phyloP scores from a whole-genome alignment of 1,140 invertebrate species.

The Eufriesea mexicana region DNA sequence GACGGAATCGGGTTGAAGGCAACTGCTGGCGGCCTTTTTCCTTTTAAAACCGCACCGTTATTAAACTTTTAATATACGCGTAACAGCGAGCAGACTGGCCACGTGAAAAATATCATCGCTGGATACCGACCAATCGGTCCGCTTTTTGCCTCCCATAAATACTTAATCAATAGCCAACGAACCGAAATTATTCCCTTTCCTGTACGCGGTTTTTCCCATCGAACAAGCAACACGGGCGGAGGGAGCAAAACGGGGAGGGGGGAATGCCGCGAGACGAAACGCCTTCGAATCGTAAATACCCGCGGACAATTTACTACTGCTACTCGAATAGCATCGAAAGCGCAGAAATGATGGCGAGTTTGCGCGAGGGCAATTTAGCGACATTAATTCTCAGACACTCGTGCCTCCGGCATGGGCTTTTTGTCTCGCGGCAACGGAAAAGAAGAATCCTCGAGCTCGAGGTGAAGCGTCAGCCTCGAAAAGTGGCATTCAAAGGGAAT shows the following conservation, averaged over 20 bases:
- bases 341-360: not conserved
- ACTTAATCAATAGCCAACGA: not conserved
- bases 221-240: not conserved
- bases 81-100: slow-evolving; percentile 3
- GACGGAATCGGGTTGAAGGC: not conserved
- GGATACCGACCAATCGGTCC: not conserved
- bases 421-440: slow-evolving; percentile 14
- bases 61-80: slow-evolving; percentile 58
- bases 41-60: slow-evolving; percentile 36
- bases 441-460: slow-evolving; percentile 50
- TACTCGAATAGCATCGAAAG: not conserved
- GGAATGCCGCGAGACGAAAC: no score
- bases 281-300: not conserved
- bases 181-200: not conserved
- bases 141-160: not conserved
- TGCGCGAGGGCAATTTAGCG: slow-evolving; percentile 40
- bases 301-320: not conserved
- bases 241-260: no score
- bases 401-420: not conserved
- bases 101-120: slow-evolving; percentile 31
- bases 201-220: not conserved
- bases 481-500: slow-evolving; percentile 62
- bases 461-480: slow-evolving; percentile 39
- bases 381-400: slow-evolving; percentile 30
- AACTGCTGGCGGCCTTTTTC: not conserved